Evolutionary conservation across 2,797 vertebrate species (phyloP), one percentile per base, ranked within the genome.

Genomic region (Simalia tracyae): DNA sequence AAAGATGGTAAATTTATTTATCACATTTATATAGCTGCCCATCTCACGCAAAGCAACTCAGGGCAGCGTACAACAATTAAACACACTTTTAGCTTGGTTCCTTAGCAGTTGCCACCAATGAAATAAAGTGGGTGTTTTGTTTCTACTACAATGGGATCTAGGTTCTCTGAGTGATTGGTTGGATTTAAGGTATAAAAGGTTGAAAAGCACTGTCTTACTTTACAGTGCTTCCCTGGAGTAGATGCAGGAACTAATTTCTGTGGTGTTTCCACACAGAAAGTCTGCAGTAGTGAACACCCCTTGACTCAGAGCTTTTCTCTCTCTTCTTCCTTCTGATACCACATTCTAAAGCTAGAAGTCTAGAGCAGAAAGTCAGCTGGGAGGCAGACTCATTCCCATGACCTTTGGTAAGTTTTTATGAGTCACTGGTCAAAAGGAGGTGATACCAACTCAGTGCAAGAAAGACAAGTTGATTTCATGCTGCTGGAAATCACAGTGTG

Each of bases 311-410:
- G 1, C 31, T 36, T 61, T 0, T 5, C 5, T 14, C 54, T 28
- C 19, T 50, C 59, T 36, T n/a, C 36, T 72, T 86, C 63, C 36
- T 63, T 72, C 88, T 50, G n/a, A 42, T n/a, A 81, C 28, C 57
- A 76, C 76, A 57, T 56, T 54, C 9, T 66, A 28, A 19, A 89
- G 72, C 50, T 46, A 64, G 59, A 87, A 90, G 28, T 9, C 76
- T 42, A 22, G 92, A 60, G 22, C 63, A 54, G 28, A 68, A 60
- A 50, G 36, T 60, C 60, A 87, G 17, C 91, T 72, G 31, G n/a
- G 24, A 66, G 63, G 36, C 81, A 68, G 68, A 87, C 68, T 90
- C 89, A 87, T 88, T 90, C 54, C 60, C 66, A 66, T 90, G 89
- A 84, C 68, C 68, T 90, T 59, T 84, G 31, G 63, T 68, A 92